Conservation (phyloP, 2,113 vertebrate species). For the Amphilophus citrinellus region DNA sequence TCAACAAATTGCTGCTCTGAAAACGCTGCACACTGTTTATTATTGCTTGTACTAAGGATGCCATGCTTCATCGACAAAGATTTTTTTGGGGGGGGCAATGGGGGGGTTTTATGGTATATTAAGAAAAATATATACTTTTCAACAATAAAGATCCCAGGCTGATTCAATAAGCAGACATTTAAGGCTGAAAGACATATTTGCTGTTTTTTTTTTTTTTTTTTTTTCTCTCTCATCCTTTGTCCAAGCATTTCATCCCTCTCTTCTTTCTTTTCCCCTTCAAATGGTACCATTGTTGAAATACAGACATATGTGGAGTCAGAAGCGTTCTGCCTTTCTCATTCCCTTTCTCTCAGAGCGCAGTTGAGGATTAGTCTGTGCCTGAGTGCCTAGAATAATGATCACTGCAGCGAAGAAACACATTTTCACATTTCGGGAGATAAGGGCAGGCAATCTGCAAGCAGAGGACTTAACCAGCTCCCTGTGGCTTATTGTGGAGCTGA, state of each 20-base stretch:
- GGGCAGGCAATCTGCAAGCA: conserved; percentile 74
- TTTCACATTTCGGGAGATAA: conserved; percentile 81
- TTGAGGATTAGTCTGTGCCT: conserved; percentile 76
- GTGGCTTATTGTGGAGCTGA: conserved; percentile 64
- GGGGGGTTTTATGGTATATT: neutral
- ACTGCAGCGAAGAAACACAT: conserved; percentile 78
- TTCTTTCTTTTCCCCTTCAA: conserved; percentile 26
- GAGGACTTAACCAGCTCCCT: conserved; percentile 77
- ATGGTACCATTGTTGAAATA: conserved; percentile 57
- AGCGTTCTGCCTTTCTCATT: conserved; percentile 54
- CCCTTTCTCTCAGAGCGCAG: conserved; percentile 64
- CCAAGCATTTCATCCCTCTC: conserved; percentile 39
- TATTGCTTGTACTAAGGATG: conserved; percentile 22
- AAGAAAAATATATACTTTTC: neutral
- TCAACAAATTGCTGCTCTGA: conserved; percentile 20
- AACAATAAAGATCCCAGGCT: conserved; percentile 13
- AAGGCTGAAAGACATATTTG: conserved; percentile 48
- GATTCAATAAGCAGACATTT: conserved; percentile 45
- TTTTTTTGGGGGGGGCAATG: conserved; percentile 5
- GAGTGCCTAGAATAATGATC: conserved; percentile 82
- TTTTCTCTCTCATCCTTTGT: neutral
- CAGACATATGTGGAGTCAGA: conserved; percentile 68
- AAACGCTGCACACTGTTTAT: conserved; percentile 9
- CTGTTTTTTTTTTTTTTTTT: neutral
- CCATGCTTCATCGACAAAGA: neutral